Base-by-base conservation (phyloP, 2,113 vertebrate species). In the Hylia prasina region DNA sequence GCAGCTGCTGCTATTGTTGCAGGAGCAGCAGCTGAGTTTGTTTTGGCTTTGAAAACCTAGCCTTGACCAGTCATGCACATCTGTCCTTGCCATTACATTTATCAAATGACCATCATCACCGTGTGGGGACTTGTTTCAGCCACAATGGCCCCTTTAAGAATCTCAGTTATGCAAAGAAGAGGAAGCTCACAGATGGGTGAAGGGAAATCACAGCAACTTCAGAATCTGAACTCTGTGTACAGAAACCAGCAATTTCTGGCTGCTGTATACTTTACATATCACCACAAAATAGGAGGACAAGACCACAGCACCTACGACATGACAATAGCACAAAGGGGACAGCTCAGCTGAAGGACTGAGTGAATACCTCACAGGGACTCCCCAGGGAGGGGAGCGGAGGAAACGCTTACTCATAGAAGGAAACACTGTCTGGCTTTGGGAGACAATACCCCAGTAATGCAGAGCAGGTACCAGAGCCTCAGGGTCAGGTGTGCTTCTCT, bases 351-450 rank as follows among this genome's bases (percentile, higher is more conserved):
- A 64, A 71, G 89, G 15, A 51, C 24, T 25, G 35, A 40, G 44
- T 3, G 24, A 83, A n/a, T 5, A 64, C 31, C 93, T 63, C 81
- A 12, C 28, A 53, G 63, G 73, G 53, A 47, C 48, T 90, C 93
- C 84, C 86, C 31, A 7, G 86, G 83, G 89, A 94, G 31, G 39
- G 53, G 50, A 91, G 71, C 0, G 0, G 45, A 61, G 79, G 86
- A 94, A 82, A 82, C 71, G 60, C 85, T 87, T 87, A 85, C 82
- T 95, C 95, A 90, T 16, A 87, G 64, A 73, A 54, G 60, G 39
- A 82, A 90, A 77, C 40, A 16, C 72, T n/a, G 77, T 82, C 90
- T 93, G 93, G 58, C 54, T 90, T 58, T 42, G 39, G 82, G 90
- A 58, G 15, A 63, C 60, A 12, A 42, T 7, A 27, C 31, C 56